Conservation (phyloP, 2,888 invertebrate genomes). For the Ochropacha duplaris region DNA sequence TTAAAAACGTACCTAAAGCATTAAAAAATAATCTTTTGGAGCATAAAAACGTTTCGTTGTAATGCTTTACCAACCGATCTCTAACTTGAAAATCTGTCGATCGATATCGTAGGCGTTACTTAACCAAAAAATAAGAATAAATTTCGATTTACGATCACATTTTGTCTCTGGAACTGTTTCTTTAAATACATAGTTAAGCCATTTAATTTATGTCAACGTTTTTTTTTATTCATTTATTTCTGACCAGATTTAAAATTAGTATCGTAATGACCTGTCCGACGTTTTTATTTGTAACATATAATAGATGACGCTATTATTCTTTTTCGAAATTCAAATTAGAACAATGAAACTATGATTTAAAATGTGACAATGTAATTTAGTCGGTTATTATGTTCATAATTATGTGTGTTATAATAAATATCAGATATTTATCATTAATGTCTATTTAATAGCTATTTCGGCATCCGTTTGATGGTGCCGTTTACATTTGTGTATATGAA, state of each 20-base stretch:
- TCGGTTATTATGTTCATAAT: slow-evolving; percentile 13
- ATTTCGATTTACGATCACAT: slow-evolving; percentile 61
- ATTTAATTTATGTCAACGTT: slow-evolving; percentile 38
- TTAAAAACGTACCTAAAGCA: too few relatives aligned
- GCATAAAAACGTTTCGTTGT: slow-evolving; percentile 3
- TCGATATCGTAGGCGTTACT: slow-evolving; percentile 56
- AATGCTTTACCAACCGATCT: slow-evolving; percentile 11
- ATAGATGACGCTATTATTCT: slow-evolving; percentile 28
- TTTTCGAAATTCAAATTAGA: slow-evolving; percentile 25
- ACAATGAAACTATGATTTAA: slow-evolving; percentile 30
- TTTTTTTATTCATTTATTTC: slow-evolving; percentile 26
- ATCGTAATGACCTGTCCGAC: slow-evolving; percentile 19
- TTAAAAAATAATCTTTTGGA: slow-evolving; percentile 2
- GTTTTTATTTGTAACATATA: slow-evolving; percentile 5
- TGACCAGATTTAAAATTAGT: slow-evolving; percentile 17
- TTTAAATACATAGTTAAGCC: slow-evolving; percentile 50
- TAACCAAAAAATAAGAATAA: slow-evolving; percentile 60
- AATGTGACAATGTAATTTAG: slow-evolving; percentile 27
- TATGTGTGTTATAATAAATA: slow-evolving; percentile 15
- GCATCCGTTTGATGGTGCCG: background rate
- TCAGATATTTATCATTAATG: slow-evolving; percentile 12
- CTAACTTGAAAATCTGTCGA: slow-evolving; percentile 34
- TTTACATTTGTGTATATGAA: background rate
- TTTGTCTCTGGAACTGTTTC: slow-evolving; percentile 50
- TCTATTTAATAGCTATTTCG: background rate